phyloP scores from a whole-genome alignment of 2,113 vertebrate genomes.

The Polypterus senegalus region DNA sequence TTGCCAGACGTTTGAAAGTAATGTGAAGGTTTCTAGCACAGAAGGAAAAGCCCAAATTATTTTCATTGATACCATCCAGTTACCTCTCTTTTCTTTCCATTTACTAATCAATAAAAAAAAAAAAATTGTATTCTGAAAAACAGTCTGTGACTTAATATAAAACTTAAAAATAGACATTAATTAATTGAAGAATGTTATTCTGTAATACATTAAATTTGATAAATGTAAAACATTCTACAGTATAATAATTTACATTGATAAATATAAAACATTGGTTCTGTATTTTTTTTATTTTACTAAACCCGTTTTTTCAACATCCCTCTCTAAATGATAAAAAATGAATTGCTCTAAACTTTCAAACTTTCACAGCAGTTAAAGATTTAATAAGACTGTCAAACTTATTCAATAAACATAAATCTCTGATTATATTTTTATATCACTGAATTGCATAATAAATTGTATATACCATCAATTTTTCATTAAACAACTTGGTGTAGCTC shows the following conservation, averaged over 20 bases:
- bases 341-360: no score
- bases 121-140: not conserved
- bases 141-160: not conserved
- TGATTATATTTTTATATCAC: no score
- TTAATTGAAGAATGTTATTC: not conserved
- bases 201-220: not conserved
- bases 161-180: not conserved
- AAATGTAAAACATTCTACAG: not conserved
- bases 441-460: no score
- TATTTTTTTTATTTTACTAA: not conserved
- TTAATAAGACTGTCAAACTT: no score
- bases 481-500: no score
- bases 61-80: not conserved
- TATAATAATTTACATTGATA: not conserved
- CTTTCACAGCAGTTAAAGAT: no score
- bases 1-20: conserved; percentile 2
- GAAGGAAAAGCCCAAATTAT: not conserved
- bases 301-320: no score
- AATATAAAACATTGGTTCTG: not conserved
- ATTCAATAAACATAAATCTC: no score
- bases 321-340: no score
- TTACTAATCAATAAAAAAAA: not conserved
- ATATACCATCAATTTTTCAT: no score
- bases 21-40: not conserved
- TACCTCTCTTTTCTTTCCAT: not conserved